These are phyloP conservation scores for Ditylenchus weischeri DNA, from an alignment of 2,888 invertebrate genomes.

Conservation along the genomic window DNA sequence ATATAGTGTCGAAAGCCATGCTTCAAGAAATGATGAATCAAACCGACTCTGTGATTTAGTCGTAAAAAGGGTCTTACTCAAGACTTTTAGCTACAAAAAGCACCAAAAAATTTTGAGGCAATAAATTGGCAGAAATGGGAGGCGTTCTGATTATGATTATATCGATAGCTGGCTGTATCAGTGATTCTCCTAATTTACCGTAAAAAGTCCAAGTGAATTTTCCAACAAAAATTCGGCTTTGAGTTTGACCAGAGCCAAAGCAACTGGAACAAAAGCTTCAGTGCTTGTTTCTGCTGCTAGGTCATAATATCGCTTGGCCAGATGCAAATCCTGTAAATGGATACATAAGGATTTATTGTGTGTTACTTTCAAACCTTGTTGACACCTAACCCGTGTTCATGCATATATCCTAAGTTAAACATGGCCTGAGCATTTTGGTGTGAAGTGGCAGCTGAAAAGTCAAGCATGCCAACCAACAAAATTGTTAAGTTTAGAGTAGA, in stretches of 20 bases:
- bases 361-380: conserved; percentile 62
- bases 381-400: conserved; percentile 92
- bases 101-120: no score
- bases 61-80: no score
- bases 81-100: no score
- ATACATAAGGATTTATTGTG: background rate
- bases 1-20: no score
- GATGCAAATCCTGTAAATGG: conserved; percentile 73
- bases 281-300: conserved; percentile 85
- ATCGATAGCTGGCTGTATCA: background rate
- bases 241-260: conserved; percentile 81
- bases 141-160: no score
- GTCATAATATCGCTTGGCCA: conserved; percentile 96
- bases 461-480: conserved; percentile 41
- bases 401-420: conserved; percentile 99
- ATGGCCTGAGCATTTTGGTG: conserved; percentile 95
- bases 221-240: conserved; percentile 71
- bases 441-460: conserved; percentile 77
- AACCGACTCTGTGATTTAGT: no score
- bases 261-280: conserved; percentile 89
- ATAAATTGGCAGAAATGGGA: no score
- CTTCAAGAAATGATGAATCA: no score
- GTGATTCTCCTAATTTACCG: no score
- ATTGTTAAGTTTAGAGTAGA: no score
- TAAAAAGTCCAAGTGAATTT: no score